Evolutionary conservation across 2,113 vertebrate genomes (phyloP).

Genomic region (Alosa alosa): DNA sequence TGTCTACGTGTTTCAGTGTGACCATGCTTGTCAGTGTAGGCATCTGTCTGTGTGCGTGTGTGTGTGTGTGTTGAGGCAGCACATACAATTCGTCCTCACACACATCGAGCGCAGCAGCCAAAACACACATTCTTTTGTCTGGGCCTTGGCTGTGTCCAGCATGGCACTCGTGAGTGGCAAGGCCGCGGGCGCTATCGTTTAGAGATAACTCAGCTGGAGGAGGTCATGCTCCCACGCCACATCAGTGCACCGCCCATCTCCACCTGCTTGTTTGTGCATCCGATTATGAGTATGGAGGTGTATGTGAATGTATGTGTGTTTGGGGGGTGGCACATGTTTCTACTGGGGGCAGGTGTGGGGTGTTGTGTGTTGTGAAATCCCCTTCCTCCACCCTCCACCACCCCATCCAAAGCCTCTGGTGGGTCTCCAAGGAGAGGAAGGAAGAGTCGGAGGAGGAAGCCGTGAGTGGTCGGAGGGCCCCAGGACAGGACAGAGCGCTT

Average conservation of each 20-base stretch:
- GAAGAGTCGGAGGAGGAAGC: not conserved
- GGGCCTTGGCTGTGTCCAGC: slow-evolving; percentile 62
- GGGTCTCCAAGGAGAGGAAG: slow-evolving; percentile 9
- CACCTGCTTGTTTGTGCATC: slow-evolving; percentile 24
- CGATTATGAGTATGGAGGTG: slow-evolving; percentile 1
- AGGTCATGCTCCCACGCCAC: not conserved
- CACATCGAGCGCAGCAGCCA: slow-evolving; percentile 52
- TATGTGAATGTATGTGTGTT: not conserved
- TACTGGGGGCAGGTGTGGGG: slow-evolving; percentile 46
- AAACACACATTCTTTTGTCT: slow-evolving; percentile 77
- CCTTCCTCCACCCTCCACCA: too few species aligned
- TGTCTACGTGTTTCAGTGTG: slow-evolving; percentile 15
- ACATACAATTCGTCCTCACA: slow-evolving; percentile 63
- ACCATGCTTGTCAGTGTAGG: not conserved
- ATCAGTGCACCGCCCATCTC: not conserved
- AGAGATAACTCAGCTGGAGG: slow-evolving; percentile 15
- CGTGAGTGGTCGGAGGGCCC: not conserved
- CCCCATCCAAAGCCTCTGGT: not conserved
- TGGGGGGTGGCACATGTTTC: slow-evolving; percentile 41
- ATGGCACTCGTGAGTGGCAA: slow-evolving; percentile 35
- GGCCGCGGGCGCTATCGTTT: slow-evolving; percentile 52
- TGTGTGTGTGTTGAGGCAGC: slow-evolving; percentile 42
- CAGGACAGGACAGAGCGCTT: slow-evolving; percentile 41
- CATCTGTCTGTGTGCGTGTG: slow-evolving; percentile 30
- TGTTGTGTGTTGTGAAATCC: slow-evolving; percentile 60